phyloP scores from a whole-genome alignment of 23 tunicate species.

The Botrylloides violaceus region DNA sequence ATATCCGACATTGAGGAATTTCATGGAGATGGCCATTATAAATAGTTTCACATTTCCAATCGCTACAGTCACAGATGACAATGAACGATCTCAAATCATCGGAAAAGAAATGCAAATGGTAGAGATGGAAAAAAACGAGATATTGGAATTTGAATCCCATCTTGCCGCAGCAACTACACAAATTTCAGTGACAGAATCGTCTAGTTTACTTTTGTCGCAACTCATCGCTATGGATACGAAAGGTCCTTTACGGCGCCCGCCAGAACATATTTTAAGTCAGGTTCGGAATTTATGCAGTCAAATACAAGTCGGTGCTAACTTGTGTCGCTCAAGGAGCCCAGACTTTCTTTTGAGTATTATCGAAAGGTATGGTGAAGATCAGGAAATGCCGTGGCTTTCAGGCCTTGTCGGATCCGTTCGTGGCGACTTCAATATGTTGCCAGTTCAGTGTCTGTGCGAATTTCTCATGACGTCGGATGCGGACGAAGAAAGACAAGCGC shows the following conservation, averaged over 20 bases:
- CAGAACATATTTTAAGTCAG: constrained; percentile 64
- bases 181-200: constrained; percentile 53
- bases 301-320: constrained; percentile 42
- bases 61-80: constrained; percentile 64
- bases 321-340: constrained; percentile 76
- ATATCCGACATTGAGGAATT: constrained; percentile 63
- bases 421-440: constrained; percentile 59
- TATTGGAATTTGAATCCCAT: constrained; percentile 77
- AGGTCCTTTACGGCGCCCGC: constrained; percentile 75
- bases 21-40: constrained; percentile 86
- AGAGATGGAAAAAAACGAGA: constrained; percentile 73
- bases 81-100: constrained; percentile 40
- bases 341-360: constrained; percentile 79
- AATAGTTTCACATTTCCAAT: constrained; percentile 72
- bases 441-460: constrained; percentile 88
- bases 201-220: constrained; percentile 73
- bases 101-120: constrained; percentile 70
- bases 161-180: constrained; percentile 87
- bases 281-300: constrained; percentile 28
- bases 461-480: constrained; percentile 52
- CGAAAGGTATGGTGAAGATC: constrained; percentile 88
- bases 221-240: constrained; percentile 78
- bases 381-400: constrained; percentile 80
- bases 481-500: constrained; percentile 39
- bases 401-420: constrained; percentile 59